Conservation (phyloP, 2,797 vertebrate species). For the Melanogrammus aeglefinus region DNA sequence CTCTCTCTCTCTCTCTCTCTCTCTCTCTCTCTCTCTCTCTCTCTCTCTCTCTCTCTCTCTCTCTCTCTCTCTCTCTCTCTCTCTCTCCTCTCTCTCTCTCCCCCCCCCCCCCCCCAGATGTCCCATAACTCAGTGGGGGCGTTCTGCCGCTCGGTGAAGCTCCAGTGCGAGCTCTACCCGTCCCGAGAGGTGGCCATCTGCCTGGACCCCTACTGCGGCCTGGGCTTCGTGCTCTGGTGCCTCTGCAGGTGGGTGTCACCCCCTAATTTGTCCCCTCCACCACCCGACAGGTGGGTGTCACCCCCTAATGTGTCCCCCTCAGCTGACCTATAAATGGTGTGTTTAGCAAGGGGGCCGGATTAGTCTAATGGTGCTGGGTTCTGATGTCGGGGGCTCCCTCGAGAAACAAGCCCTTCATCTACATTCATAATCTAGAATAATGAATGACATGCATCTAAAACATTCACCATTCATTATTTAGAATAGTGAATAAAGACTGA, state of each 20-base stretch:
- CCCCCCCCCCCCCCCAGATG: constrained; percentile 75
- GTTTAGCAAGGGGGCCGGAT: no score
- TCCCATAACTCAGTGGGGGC: constrained; percentile 95
- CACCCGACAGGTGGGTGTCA: no score
- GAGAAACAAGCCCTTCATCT: no score
- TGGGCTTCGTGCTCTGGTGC: constrained; percentile 99
- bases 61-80: no score
- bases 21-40: no score
- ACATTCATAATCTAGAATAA: neutral
- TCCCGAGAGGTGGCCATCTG: constrained; percentile 98
- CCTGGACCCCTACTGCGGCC: constrained; percentile 97
- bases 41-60: neutral
- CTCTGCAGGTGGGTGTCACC: constrained; percentile 86
- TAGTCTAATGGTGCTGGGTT: no score
- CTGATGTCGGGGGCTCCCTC: no score
- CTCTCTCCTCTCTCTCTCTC: neutral
- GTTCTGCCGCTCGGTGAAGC: constrained; percentile 99
- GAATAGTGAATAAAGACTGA: no score
- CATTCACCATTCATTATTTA: no score
- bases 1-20: no score
- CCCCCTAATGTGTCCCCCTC: neutral
- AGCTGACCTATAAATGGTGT: no score
- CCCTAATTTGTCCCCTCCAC: no score
- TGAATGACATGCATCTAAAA: neutral
- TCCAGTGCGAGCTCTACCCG: constrained; percentile 98